These are phyloP conservation scores for Minunthozetes semirufus DNA, from an alignment of 2,888 invertebrate species.

Conservation along the genomic window DNA sequence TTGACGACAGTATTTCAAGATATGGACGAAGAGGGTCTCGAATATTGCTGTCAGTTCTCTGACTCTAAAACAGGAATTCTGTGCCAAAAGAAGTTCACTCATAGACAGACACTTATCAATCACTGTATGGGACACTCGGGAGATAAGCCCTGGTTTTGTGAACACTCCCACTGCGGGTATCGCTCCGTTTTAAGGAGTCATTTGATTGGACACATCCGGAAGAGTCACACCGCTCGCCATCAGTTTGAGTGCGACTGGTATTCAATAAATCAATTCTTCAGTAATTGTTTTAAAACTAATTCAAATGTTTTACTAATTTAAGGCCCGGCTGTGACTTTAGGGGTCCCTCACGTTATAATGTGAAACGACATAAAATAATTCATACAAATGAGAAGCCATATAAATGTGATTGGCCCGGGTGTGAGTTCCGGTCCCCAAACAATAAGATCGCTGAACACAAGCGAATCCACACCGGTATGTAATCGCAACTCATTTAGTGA, in stretches of 20 bases:
- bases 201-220: slow-evolving; percentile 2
- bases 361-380: slow-evolving; percentile 1
- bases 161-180: background rate
- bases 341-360: slow-evolving; percentile 17
- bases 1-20: background rate
- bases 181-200: background rate
- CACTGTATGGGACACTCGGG: background rate
- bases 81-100: background rate
- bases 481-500: background rate
- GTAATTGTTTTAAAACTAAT: too few relatives aligned
- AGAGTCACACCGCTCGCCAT: slow-evolving; percentile 3
- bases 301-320: too few relatives aligned
- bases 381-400: slow-evolving; percentile 9
- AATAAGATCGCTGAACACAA: slow-evolving; percentile 7
- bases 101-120: background rate
- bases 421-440: slow-evolving; percentile 11
- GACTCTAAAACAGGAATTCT: background rate
- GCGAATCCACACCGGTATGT: background rate
- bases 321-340: slow-evolving; percentile 5
- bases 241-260: slow-evolving; percentile 4
- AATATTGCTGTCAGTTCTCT: background rate
- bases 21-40: background rate
- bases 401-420: slow-evolving; percentile 19
- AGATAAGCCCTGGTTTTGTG: slow-evolving; percentile 7
- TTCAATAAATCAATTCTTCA: too few relatives aligned